Evolutionary conservation across 1,140 invertebrate genomes (phyloP), one percentile per base, ranked within the genome.

Genomic region (Saccostrea echinata): DNA sequence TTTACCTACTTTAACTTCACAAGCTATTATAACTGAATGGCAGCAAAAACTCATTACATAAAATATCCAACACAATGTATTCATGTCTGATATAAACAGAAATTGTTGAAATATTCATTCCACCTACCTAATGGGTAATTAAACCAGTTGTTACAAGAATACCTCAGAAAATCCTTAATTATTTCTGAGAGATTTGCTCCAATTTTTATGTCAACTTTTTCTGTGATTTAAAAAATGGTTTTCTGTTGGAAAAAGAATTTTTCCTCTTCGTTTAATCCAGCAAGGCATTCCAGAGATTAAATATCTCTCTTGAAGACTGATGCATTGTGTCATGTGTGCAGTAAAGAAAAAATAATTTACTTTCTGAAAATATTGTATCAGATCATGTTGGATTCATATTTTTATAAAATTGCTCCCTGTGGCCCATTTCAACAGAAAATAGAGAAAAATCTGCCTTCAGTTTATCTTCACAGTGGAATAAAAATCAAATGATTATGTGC

Each of bases 171-270:
- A 24, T 76, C 30, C 27, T 16, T 13, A 33, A 30, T 76, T 30
- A 35, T 27, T 76, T 76, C 68, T 12, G 27, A 76, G 13, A 76
- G 8, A 76, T 30, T 33, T 76, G 27, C 18, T 27, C 27, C 18
- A 76, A 76, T 76, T 76, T 76, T 76, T 76, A 24, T 76, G 68
- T 76, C 68, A 76, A 30, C 16, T 76, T 30, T 76, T 76, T 61
- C n/a, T 61, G 18, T 61, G 18, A n/a, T 61, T 55, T 18, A n/a
- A 21, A 21, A 61, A 61, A 61, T 61, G 55, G 55, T 18, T 61
- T 61, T 61, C 43, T 43, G 4, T 61, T 21, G 24, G 27, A 13
- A 27, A 33, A 76, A 76, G 68, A 76, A 33, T 76, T 64, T 76
- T 76, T 76, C 6, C 13, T 27, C 30, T 71, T 33, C 24, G 2